Conservation (phyloP, 2,888 invertebrate species). For the Meteorus cinctellus region DNA sequence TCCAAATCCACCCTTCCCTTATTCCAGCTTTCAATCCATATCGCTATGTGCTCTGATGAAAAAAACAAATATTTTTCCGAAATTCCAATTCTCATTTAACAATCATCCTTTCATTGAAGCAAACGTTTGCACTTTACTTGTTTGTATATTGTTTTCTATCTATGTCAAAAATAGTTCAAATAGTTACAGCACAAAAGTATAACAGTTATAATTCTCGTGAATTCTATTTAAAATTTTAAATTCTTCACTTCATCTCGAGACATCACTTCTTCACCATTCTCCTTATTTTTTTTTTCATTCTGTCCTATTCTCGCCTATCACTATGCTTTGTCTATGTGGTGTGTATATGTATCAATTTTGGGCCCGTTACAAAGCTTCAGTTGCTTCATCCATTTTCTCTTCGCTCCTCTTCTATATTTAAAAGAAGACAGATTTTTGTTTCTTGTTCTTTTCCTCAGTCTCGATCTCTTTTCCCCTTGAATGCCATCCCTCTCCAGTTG, state of each 20-base stretch:
- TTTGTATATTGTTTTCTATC: too few species aligned
- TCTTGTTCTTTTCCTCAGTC: conserved; percentile 44
- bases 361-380: conserved; percentile 65
- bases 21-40: background rate
- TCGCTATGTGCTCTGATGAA: background rate
- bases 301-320: background rate
- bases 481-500: conserved; percentile 46
- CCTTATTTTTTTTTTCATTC: conserved; percentile 15
- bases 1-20: background rate
- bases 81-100: too few species aligned
- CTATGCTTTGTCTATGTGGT: conserved; percentile 5
- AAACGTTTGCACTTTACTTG: too few species aligned
- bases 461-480: conserved; percentile 29
- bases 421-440: background rate
- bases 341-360: conserved; percentile 22
- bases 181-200: background rate
- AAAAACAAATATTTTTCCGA: too few species aligned
- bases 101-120: too few species aligned
- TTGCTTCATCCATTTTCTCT: conserved; percentile 53
- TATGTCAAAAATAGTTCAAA: too few species aligned
- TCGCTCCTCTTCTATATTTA: background rate
- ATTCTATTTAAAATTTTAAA: background rate
- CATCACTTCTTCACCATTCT: background rate
- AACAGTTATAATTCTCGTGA: background rate
- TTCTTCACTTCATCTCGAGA: too few species aligned